Conservation (phyloP, 2,113 vertebrate species). For the Danio rerio region DNA sequence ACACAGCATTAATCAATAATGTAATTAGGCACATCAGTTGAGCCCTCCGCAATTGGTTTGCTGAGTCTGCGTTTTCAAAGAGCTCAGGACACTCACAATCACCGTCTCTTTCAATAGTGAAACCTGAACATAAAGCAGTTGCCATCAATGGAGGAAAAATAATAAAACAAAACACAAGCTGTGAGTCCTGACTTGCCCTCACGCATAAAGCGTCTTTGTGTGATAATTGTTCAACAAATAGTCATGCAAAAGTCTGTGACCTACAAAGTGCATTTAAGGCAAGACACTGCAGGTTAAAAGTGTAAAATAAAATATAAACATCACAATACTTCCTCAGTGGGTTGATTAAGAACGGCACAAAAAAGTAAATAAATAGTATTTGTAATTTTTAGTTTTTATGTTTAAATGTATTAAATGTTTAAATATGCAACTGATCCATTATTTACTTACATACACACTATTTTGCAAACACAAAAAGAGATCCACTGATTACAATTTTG, state of each 20-base stretch:
- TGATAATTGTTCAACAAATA: conserved; percentile 44
- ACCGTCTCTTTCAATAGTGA: background rate
- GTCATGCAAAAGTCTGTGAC: background rate
- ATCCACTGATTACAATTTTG: too few species aligned
- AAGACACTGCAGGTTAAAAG: background rate
- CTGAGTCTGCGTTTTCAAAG: background rate
- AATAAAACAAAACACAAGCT: background rate
- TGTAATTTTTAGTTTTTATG: too few species aligned
- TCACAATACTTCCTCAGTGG: too few species aligned
- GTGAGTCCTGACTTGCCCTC: conserved; percentile 33
- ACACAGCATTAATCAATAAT: conserved; percentile 21
- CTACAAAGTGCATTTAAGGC: conserved; percentile 6
- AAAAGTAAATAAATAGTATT: too few species aligned
- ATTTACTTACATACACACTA: too few species aligned
- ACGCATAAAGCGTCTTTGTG: conserved; percentile 36
- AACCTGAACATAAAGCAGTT: conserved; percentile 11
- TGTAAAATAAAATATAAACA: background rate
- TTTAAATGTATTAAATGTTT: too few species aligned
- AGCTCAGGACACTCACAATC: background rate
- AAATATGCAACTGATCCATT: too few species aligned
- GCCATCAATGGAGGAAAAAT: background rate
- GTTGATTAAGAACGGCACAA: too few species aligned
- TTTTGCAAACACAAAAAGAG: too few species aligned
- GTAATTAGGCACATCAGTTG: conserved; percentile 14
- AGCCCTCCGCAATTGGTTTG: background rate